Conservation (phyloP, 2,888 invertebrate species). For the Dendrolimus houi region DNA sequence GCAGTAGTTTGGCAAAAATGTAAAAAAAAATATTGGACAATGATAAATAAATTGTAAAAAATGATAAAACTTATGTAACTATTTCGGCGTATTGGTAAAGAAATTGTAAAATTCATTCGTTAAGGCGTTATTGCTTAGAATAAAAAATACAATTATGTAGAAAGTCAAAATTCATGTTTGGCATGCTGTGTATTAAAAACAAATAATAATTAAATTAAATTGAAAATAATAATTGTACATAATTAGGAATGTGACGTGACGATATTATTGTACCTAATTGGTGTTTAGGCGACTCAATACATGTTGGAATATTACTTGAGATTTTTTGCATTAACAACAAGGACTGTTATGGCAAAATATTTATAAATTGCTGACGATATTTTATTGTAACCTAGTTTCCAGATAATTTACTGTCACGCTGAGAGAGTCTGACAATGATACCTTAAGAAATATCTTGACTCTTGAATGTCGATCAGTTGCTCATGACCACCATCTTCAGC, state of each 20-base stretch:
- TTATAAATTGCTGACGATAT: conserved; percentile 41
- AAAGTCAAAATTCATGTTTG: conserved; percentile 67
- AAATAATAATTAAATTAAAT: conserved; percentile 24
- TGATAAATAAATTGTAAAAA: conserved; percentile 30
- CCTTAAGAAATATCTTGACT: no score
- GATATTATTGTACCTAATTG: conserved; percentile 57
- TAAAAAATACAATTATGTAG: conserved; percentile 48
- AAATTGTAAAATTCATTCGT: conserved; percentile 58
- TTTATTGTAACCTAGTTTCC: conserved; percentile 1
- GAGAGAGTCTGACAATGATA: background rate
- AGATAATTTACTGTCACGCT: background rate
- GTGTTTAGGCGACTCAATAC: conserved; percentile 48
- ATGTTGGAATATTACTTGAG: conserved; percentile 18
- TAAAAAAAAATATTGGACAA: conserved; percentile 26
- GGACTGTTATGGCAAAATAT: background rate
- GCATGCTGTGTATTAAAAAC: conserved; percentile 53
- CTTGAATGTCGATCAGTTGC: no score
- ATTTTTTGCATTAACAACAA: background rate
- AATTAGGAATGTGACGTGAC: conserved; percentile 67
- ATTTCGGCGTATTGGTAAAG: conserved; percentile 49
- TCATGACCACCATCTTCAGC: no score
- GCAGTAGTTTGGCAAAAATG: conserved; percentile 29
- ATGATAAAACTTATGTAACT: conserved; percentile 50
- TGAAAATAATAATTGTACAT: conserved; percentile 47
- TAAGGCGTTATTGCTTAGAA: conserved; percentile 42